Evolutionary conservation across 1,140 invertebrate species (phyloP), one percentile per base, ranked within the genome.

Genomic region (Papilio xuthus): DNA sequence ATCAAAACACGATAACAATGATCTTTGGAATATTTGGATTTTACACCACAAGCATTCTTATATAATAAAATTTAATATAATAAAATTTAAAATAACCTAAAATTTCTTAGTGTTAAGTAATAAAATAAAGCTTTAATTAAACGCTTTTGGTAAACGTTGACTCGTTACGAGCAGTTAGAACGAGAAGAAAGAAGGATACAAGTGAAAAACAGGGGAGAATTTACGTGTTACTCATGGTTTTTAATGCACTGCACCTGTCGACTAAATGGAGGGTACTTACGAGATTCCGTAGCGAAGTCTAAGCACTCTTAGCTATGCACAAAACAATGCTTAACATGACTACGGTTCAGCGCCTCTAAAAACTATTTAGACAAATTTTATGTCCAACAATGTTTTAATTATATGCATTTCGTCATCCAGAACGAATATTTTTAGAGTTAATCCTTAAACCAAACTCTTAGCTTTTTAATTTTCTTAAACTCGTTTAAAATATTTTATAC

Each of bases 191-290:
- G 47, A 50, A 50, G 15, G 2, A 28, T 67, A 67, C n/a, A 67
- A 67, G 60, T 67, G 23, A 28, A 67, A 67, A 67, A 67, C 60
- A 44, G 42, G 71, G 41, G 71, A 47, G 12, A 6, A 47, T 72
- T 72, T 50, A 20, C 42, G 41, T 18, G 44, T 47, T 50, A 73
- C 20, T 72, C 37, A 72, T 47, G 37, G 10, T 37, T 41, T 70
- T 70, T 70, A 37, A 70, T 70, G 71, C 44, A 72, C 42, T 41
- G 32, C 41, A 72, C 71, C 71, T 44, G 71, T 73, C 71, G 37
- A 44, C 26, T 18, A 47, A 50, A 26, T 47, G 41, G 12, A 73
- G 41, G 44, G 20, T 47, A 73, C 71, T 73, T 73, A 73, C 28
- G 44, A 73, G 50, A 50, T 50, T 73, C 71, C 71, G 20, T 67